Evolutionary conservation across 1,140 invertebrate species (phyloP).

Genomic region (Oryzaephilus surinamensis): DNA sequence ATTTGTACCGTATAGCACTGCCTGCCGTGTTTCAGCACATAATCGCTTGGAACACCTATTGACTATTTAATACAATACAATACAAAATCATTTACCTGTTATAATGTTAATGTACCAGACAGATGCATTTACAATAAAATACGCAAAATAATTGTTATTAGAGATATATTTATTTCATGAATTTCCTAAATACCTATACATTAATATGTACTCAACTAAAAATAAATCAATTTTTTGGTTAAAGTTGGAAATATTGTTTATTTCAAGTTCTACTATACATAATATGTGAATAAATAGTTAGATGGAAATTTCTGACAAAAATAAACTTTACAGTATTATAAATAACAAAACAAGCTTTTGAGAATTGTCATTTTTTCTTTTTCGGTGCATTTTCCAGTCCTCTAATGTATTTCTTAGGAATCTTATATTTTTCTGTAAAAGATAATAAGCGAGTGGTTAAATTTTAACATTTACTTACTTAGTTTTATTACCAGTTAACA

Average conservation of each 20-base stretch:
- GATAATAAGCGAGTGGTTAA: slow-evolving; percentile 1
- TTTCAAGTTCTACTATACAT: too few species aligned
- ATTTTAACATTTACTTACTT: neutral
- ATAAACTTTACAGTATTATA: too few species aligned
- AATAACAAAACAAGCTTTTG: too few species aligned
- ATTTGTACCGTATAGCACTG: slow-evolving; percentile 36
- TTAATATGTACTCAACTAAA: neutral
- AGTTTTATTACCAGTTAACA: slow-evolving; percentile 50
- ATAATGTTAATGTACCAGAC: slow-evolving; percentile 33
- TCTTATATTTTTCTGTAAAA: slow-evolving; percentile 49
- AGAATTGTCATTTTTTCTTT: slow-evolving; percentile 46
- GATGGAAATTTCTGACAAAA: too few species aligned
- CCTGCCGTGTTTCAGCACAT: slow-evolving; percentile 36
- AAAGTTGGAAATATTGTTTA: too few species aligned
- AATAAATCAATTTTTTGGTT: too few species aligned
- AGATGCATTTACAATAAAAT: slow-evolving; percentile 34
- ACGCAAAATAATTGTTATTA: slow-evolving; percentile 23
- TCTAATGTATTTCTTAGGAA: slow-evolving; percentile 52
- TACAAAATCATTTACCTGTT: slow-evolving; percentile 36
- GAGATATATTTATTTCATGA: neutral
- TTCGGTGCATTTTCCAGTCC: slow-evolving; percentile 56
- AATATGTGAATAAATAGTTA: too few species aligned
- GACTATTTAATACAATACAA: slow-evolving; percentile 35
- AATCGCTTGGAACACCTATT: slow-evolving; percentile 37
- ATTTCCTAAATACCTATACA: neutral